These are phyloP conservation scores for Pipra filicauda DNA, from an alignment of 2,113 vertebrate genomes.

Conservation along the genomic window DNA sequence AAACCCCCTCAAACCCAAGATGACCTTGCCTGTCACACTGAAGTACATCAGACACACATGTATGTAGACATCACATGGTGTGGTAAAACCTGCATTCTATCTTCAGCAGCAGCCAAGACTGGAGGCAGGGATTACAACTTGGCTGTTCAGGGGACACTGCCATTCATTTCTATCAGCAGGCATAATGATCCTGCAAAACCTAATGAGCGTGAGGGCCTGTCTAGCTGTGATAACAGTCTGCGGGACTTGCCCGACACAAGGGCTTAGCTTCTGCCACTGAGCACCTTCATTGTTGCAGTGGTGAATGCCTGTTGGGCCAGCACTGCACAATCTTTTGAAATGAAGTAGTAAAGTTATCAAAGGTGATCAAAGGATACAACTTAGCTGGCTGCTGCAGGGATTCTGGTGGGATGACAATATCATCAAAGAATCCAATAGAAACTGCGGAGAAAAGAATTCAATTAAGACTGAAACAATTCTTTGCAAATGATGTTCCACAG, in stretches of 20 bases:
- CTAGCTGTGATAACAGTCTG: constrained; percentile 38
- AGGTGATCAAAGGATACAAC: constrained; percentile 87
- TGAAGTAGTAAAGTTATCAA: constrained; percentile 39
- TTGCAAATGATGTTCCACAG: not conserved
- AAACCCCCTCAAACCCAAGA: not conserved
- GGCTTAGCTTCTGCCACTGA: not conserved
- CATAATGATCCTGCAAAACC: constrained; percentile 32
- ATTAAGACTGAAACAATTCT: not conserved
- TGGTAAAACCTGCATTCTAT: not conserved
- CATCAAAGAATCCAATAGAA: constrained; percentile 92
- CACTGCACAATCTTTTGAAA: constrained; percentile 55
- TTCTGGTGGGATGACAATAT: constrained; percentile 92
- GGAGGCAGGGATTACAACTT: not conserved
- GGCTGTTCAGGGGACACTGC: not conserved
- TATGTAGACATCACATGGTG: not conserved
- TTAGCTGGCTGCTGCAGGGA: constrained; percentile 94
- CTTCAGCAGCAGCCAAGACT: constrained; percentile 7
- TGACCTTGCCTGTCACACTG: fast-evolving
- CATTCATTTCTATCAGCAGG: not conserved
- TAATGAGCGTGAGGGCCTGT: not conserved
- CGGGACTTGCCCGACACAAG: not conserved
- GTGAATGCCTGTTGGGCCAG: constrained; percentile 41
- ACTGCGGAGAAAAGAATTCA: constrained; percentile 71
- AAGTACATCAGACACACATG: not conserved
- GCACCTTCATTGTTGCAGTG: constrained; percentile 27